A percentile compares a stretch with the other conserved stretches of the same genome.
Evolutionary conservation across 2,113 vertebrate species (phyloP).

Genomic region (Typhlomys cinereus): DNA sequence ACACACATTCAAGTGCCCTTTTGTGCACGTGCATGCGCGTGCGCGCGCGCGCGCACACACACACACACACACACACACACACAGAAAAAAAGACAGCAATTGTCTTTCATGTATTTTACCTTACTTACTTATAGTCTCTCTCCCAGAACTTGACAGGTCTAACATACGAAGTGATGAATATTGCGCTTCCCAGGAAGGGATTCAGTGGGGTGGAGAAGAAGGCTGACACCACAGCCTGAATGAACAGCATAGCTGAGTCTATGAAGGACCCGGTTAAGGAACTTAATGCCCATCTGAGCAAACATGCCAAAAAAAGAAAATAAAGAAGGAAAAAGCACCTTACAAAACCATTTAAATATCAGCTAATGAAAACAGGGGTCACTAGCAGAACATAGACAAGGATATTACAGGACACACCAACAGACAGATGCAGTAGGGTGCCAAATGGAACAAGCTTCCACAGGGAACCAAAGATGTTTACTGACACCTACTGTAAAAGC

Average conservation of each 20-base stretch:
- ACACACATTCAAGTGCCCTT: too few relatives aligned
- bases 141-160: slow-evolving; percentile 95
- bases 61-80: too few relatives aligned
- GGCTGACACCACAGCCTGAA: slow-evolving; percentile 91
- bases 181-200: slow-evolving; percentile 94
- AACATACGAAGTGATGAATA: slow-evolving; percentile 95
- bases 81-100: background rate
- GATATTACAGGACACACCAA: background rate
- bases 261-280: slow-evolving; percentile 83
- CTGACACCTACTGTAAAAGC: background rate
- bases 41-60: too few relatives aligned
- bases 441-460: background rate
- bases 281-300: background rate
- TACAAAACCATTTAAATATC: background rate
- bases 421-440: background rate
- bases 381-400: background rate
- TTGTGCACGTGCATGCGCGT: too few relatives aligned
- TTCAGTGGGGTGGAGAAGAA: slow-evolving; percentile 93
- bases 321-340: background rate
- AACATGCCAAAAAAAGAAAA: background rate
- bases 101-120: slow-evolving; percentile 17
- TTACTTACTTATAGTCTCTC: slow-evolving; percentile 93
- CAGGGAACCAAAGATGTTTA: background rate
- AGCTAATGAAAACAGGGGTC: background rate
- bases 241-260: slow-evolving; percentile 95